Evolutionary conservation across 1,140 invertebrate species (phyloP).

Genomic region (Drosophila ercepeae): DNA sequence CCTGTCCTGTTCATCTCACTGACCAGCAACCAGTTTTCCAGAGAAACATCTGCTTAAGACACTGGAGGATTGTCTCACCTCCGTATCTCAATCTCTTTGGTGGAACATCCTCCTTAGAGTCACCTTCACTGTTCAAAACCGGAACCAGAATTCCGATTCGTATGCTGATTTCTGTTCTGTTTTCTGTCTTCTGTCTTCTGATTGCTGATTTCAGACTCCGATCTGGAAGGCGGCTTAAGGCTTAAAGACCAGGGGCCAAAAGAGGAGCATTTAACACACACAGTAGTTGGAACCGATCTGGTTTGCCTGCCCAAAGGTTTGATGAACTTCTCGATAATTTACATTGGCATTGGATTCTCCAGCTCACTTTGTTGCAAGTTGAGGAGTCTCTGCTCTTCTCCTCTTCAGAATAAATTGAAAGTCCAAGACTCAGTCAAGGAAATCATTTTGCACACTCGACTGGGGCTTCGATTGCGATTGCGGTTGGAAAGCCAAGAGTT

Average conservation of each 20-base stretch:
- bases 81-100: not conserved
- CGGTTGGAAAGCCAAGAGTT: slow-evolving; percentile 6
- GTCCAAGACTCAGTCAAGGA: slow-evolving; percentile 36
- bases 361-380: not conserved
- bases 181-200: not conserved
- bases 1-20: not conserved
- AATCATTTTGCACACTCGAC: slow-evolving; percentile 73
- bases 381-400: no score
- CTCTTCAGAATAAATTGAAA: slow-evolving; percentile 61
- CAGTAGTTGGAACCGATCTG: slow-evolving; percentile 22
- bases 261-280: slow-evolving; percentile 31
- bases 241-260: slow-evolving; percentile 20
- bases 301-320: slow-evolving; percentile 39
- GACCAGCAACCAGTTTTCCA: slow-evolving; percentile 6
- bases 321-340: slow-evolving; percentile 62
- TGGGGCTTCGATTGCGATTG: slow-evolving; percentile 22
- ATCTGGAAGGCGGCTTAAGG: no score
- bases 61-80: slow-evolving; percentile 15
- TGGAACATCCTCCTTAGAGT: slow-evolving; percentile 29
- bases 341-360: slow-evolving; percentile 44
- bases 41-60: not conserved
- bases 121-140: slow-evolving; percentile 15
- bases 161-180: not conserved
- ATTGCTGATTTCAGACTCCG: not conserved
- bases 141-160: slow-evolving; percentile 19